Evolutionary conservation across 2,113 vertebrate genomes (phyloP), one percentile per base, ranked within the genome.

Genomic region (Manacus vitellinus): DNA sequence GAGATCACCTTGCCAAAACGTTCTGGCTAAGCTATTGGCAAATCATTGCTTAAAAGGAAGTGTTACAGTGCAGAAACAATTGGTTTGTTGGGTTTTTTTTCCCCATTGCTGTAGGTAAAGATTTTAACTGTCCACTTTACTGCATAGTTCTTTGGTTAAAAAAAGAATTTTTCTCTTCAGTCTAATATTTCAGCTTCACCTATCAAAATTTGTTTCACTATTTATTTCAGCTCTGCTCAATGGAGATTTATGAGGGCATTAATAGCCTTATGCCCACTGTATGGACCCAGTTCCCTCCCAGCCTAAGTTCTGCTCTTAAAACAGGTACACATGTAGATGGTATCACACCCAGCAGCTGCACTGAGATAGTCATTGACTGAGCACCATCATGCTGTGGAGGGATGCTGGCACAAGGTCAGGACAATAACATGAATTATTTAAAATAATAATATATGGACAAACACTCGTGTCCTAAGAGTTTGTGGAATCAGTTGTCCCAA

Each of bases 41-140:
- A 92, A 90, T 72, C 1, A 0, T 95, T 94, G 49, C 90, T 82
- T 92, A 89, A 92, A 67, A 78, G 95, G 91, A 94, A 89, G 22
- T 68, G 74, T 87, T 86, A 78, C 85, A 92, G 78, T 10, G 23
- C 55, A 92, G 91, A 88, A 96, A 71, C 44, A 71, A 65, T n/a
- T 77, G 44, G 25, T 81, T 82, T 54, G 52, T 63, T 85, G 25
- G 14, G 2, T 4, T 70, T 47, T 22, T 47, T 41, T 27, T 7
- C 43, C n/a, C 41, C 18, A 16, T 39, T 80, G 37, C 89, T 46
- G 51, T 30, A 76, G 30, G 31, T 37, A 21, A 54, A 63, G 10
- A 11, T 66, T 87, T 94, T 78, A 81, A 88, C 85, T 85, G 15
- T 47, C 27, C 31, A 31, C 22, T 87, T 79, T 54, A 63, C 20